phyloP scores from a whole-genome alignment of 2,113 vertebrate genomes.

The Beaufortia kweichowensis region DNA sequence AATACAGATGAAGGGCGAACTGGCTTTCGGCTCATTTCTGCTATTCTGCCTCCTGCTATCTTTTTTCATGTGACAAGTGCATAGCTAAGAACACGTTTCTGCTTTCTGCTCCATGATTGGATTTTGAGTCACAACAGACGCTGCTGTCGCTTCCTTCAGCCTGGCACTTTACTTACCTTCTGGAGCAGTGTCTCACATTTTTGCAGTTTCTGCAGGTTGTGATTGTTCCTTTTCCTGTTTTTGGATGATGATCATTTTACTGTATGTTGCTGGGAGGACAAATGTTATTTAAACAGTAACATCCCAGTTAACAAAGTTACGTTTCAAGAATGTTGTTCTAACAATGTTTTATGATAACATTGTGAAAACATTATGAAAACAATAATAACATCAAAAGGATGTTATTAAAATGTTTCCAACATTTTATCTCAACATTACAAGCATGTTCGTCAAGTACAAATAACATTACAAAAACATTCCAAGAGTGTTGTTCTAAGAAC shows the following conservation, averaged over 20 bases:
- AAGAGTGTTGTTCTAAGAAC: too few relatives aligned
- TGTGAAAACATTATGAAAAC: too few relatives aligned
- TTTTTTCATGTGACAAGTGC: conserved; percentile 4
- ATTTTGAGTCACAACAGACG: conserved; percentile 39
- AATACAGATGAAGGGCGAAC: conserved; percentile 30
- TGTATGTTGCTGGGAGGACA: neutral
- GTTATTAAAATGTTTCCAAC: too few relatives aligned
- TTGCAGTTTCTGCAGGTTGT: conserved; percentile 13
- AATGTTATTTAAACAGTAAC: neutral
- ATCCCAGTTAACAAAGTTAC: too few relatives aligned
- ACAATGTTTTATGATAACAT: too few relatives aligned
- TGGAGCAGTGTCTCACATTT: conserved; percentile 30
- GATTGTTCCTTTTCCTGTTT: neutral
- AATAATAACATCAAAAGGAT: too few relatives aligned
- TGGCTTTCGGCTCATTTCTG: neutral
- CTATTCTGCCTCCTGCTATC: neutral
- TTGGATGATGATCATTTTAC: neutral
- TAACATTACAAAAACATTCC: too few relatives aligned
- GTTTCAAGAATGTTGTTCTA: too few relatives aligned
- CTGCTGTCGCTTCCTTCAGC: conserved; percentile 19
- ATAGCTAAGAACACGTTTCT: conserved; percentile 1
- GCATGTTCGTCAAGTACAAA: too few relatives aligned
- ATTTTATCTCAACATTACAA: too few relatives aligned
- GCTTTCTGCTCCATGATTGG: conserved; percentile 30
- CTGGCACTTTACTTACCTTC: conserved; percentile 30